Evolutionary conservation across 2,888 invertebrate species (phyloP).

Genomic region (Cactoblastis cactorum): DNA sequence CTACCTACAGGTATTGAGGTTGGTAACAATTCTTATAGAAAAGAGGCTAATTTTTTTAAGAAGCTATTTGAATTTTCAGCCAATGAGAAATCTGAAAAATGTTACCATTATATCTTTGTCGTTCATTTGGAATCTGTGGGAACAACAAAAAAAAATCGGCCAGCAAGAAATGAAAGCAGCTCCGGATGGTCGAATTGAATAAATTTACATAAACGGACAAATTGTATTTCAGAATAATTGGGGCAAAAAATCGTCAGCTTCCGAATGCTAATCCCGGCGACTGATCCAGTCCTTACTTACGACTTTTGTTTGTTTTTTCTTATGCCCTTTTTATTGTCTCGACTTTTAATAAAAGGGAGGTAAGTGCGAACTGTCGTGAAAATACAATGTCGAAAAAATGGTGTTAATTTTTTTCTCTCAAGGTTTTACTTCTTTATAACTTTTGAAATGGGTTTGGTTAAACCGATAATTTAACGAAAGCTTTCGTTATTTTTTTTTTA

Average conservation of each 20-base stretch:
- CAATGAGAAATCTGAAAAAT: neutral
- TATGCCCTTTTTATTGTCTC: neutral
- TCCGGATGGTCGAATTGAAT: neutral
- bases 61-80: too few relatives aligned
- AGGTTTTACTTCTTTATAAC: too few relatives aligned
- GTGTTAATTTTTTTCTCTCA: neutral
- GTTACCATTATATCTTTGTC: neutral
- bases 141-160: neutral
- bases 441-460: too few relatives aligned
- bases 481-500: too few relatives aligned
- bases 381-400: too few relatives aligned
- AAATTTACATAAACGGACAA: constrained; percentile 5
- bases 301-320: neutral
- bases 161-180: neutral
- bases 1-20: too few relatives aligned
- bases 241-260: constrained; percentile 3
- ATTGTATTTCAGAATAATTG: neutral
- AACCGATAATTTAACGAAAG: too few relatives aligned
- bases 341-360: too few relatives aligned
- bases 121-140: neutral
- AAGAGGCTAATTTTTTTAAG: too few relatives aligned
- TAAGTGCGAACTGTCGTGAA: too few relatives aligned
- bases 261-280: neutral
- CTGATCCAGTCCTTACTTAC: neutral
- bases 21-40: too few relatives aligned